phyloP scores from a whole-genome alignment of 92 coral and sea anemone species.

The Virgularia gustaviana region DNA sequence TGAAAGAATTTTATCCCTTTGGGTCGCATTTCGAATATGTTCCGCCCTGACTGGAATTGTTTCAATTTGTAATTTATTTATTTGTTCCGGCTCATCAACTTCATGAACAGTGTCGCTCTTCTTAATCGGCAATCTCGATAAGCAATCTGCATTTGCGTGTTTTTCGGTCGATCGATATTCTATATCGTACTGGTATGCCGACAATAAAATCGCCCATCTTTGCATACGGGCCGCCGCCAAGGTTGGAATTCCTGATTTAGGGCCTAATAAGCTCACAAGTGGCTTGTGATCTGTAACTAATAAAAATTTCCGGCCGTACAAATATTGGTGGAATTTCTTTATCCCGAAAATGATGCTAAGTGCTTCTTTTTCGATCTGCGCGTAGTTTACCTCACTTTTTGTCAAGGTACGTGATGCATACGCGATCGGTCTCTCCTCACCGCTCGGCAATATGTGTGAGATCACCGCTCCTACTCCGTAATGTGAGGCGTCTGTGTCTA shows the following conservation, averaged over 20 bases:
- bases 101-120: no score
- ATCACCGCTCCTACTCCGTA: constrained; percentile 38
- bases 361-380: constrained; percentile 54
- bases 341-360: constrained; percentile 46
- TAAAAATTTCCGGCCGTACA: constrained; percentile 48
- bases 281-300: constrained; percentile 56
- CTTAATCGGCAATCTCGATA: constrained; percentile 46
- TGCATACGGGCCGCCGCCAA: constrained; percentile 42
- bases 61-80: constrained; percentile 24
- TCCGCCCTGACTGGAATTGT: constrained; percentile 15
- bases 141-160: constrained; percentile 47
- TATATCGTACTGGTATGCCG: constrained; percentile 38
- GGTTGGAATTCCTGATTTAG: constrained; percentile 36
- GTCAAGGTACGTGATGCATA: constrained; percentile 50
- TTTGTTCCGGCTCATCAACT: constrained; percentile 25
- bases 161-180: constrained; percentile 28
- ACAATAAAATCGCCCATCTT: constrained; percentile 32
- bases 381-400: constrained; percentile 25
- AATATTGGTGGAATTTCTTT: constrained; percentile 49
- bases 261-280: constrained; percentile 36
- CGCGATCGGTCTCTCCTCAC: constrained; percentile 49
- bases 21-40: constrained; percentile 20
- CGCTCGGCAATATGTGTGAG: neutral
- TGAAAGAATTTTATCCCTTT: constrained; percentile 4
- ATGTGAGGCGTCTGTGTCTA: constrained; percentile 40